These are phyloP conservation scores for Cisticola juncidis DNA, from an alignment of 2,113 vertebrate genomes.

Conservation along the genomic window DNA sequence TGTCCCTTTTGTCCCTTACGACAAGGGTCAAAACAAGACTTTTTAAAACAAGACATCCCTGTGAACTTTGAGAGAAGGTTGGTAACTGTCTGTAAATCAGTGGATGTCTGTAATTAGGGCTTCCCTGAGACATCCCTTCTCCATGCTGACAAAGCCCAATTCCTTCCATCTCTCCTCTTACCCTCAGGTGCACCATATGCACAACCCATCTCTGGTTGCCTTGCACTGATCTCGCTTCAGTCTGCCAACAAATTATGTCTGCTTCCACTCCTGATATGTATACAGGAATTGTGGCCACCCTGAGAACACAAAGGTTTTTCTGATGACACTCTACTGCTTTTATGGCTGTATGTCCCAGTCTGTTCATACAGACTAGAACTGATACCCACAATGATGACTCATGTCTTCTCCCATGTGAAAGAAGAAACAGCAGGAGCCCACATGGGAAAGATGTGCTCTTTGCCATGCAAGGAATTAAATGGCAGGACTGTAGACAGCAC, in stretches of 20 bases:
- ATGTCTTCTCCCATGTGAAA: neutral
- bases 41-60: neutral
- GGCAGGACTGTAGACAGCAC: rapidly evolving
- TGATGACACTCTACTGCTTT: neutral
- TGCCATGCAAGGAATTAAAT: neutral
- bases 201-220: rapidly evolving
- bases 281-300: neutral
- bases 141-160: neutral
- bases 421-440: neutral
- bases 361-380: neutral
- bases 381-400: neutral
- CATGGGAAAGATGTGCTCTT: rapidly evolving
- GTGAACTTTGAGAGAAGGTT: neutral
- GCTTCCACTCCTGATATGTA: neutral
- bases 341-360: no score
- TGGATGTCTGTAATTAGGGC: neutral
- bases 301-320: neutral
- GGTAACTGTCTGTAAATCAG: neutral
- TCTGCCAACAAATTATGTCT: neutral
- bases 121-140: neutral
- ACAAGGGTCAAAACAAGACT: neutral
- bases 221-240: neutral
- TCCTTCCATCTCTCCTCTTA: neutral
- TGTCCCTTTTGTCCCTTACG: neutral
- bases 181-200: neutral